These are phyloP conservation scores for Ceyx melanurus DNA, from an alignment of 2,113 vertebrate species.

Conservation along the genomic window DNA sequence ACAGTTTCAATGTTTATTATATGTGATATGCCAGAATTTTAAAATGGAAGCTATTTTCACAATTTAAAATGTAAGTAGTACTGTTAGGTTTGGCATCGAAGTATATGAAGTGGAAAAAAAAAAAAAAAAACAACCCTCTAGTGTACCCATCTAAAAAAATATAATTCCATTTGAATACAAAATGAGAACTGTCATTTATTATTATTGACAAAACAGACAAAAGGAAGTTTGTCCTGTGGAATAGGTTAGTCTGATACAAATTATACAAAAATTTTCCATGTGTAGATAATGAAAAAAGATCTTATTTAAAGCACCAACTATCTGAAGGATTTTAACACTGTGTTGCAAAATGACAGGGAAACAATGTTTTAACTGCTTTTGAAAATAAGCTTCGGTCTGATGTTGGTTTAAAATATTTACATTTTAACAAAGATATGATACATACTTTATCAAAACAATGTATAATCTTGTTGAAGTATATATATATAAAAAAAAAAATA, in stretches of 20 bases:
- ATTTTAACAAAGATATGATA: slow-evolving; percentile 43
- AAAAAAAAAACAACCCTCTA: slow-evolving; percentile 28
- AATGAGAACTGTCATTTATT: slow-evolving; percentile 60
- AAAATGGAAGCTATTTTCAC: slow-evolving; percentile 10
- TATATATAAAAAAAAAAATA: slow-evolving; percentile 36
- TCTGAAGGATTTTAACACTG: background rate
- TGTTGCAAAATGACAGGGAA: slow-evolving; percentile 28
- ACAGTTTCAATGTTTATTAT: background rate
- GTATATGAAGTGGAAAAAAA: slow-evolving; percentile 35
- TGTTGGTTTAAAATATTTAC: slow-evolving; percentile 65
- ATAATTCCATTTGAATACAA: slow-evolving; percentile 68
- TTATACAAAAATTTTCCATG: slow-evolving; percentile 33
- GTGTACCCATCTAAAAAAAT: slow-evolving; percentile 65
- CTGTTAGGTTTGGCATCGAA: slow-evolving; percentile 52
- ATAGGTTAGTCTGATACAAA: slow-evolving; percentile 11
- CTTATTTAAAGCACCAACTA: slow-evolving; percentile 46
- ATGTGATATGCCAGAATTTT: background rate
- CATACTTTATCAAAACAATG: slow-evolving; percentile 72
- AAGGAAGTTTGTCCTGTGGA: slow-evolving; percentile 32
- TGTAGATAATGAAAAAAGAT: background rate
- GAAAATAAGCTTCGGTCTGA: slow-evolving; percentile 26
- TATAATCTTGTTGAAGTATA: slow-evolving; percentile 64
- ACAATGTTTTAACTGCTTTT: background rate
- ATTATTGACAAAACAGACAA: slow-evolving; percentile 40
- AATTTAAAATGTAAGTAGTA: slow-evolving; percentile 3